Percentiles rank a stretch among this genome's conserved stretches.
phyloP scores from a whole-genome alignment of 1,140 invertebrate genomes.

The Amyelois transitella region DNA sequence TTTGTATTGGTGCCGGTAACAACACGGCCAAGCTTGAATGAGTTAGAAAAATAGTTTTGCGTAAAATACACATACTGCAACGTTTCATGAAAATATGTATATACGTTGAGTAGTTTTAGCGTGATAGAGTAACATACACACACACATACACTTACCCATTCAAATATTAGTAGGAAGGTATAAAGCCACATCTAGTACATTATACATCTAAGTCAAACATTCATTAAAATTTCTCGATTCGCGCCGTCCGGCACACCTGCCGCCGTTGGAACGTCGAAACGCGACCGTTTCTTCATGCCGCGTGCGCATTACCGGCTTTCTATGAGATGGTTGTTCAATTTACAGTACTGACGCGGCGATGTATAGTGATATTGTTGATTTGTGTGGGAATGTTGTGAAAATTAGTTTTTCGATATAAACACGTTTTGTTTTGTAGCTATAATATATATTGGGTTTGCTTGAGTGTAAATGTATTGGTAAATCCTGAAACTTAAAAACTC shows the following conservation, averaged over 20 bases:
- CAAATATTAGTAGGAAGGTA: neutral
- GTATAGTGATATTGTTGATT: neutral
- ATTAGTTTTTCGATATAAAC: neutral
- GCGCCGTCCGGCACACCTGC: constrained; percentile 57
- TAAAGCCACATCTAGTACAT: constrained; percentile 28
- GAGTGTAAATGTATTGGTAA: too few relatives aligned
- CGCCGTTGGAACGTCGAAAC: constrained; percentile 12
- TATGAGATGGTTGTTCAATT: neutral
- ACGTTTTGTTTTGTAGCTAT: neutral
- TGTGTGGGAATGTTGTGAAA: neutral
- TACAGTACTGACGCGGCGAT: neutral
- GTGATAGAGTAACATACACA: too few relatives aligned
- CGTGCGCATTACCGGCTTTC: neutral
- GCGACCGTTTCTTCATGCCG: neutral
- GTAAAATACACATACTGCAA: too few relatives aligned
- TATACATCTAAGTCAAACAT: constrained; percentile 32
- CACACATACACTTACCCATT: too few relatives aligned
- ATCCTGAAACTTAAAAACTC: too few relatives aligned
- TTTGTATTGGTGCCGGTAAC: too few relatives aligned
- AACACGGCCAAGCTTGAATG: too few relatives aligned
- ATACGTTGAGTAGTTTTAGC: too few relatives aligned
- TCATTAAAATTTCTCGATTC: constrained; percentile 68
- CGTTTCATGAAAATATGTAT: too few relatives aligned
- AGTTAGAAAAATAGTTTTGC: too few relatives aligned
- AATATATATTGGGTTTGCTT: too few relatives aligned